phyloP scores from a whole-genome alignment of 2,797 vertebrate species.

The Sorex maritimensis region DNA sequence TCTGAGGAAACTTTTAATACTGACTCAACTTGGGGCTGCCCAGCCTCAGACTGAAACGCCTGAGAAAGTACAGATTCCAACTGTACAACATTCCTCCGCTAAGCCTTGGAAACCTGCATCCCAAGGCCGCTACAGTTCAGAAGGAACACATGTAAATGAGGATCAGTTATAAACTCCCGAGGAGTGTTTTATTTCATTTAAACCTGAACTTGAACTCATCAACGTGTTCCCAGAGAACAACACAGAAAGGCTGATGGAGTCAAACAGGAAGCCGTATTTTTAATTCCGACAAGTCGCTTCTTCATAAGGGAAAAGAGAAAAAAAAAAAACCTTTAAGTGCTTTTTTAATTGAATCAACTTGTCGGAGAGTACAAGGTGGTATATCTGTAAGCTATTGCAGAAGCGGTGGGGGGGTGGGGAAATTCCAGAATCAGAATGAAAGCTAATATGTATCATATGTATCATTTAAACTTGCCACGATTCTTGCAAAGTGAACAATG shows the following conservation, averaged over 20 bases:
- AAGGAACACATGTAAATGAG: slow-evolving; percentile 91
- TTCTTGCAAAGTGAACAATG: slow-evolving; percentile 35
- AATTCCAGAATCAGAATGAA: slow-evolving; percentile 56
- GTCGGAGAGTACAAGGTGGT: slow-evolving; percentile 42
- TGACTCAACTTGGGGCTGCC: slow-evolving; percentile 56
- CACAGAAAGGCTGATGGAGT: slow-evolving; percentile 43
- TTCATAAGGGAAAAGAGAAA: slow-evolving; percentile 61
- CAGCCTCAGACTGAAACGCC: slow-evolving; percentile 85
- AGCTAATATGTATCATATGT: neutral
- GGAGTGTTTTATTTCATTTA: slow-evolving; percentile 88
- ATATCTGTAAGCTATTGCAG: slow-evolving; percentile 14
- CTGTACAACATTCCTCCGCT: slow-evolving; percentile 93
- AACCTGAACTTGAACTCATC: slow-evolving; percentile 92
- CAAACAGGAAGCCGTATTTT: slow-evolving; percentile 79
- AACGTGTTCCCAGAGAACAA: slow-evolving; percentile 75
- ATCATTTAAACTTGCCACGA: slow-evolving; percentile 27
- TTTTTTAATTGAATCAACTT: slow-evolving; percentile 37
- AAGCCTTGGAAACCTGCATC: slow-evolving; percentile 91
- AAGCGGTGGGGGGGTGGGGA: no score
- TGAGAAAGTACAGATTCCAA: slow-evolving; percentile 91
- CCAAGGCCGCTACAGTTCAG: slow-evolving; percentile 88
- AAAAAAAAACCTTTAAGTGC: slow-evolving; percentile 24
- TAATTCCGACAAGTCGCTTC: neutral
- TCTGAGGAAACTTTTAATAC: slow-evolving; percentile 89
- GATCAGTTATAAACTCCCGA: slow-evolving; percentile 88